Base-by-base conservation (phyloP, 2,113 vertebrate genomes). In the Crypturellus undulatus region DNA sequence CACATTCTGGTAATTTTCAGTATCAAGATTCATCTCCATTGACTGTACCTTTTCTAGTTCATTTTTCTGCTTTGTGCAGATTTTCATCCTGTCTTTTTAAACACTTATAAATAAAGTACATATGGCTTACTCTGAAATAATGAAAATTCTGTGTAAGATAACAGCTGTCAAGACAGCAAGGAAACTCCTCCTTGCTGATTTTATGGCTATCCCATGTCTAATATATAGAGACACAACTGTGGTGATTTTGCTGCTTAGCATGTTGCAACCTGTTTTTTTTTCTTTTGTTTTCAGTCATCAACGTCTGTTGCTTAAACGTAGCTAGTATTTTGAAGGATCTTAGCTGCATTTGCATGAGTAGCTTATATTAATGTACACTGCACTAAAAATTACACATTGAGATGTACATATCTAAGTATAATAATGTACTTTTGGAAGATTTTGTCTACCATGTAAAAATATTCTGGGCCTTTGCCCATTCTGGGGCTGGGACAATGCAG, bases 51-150 rank as follows among this genome's bases (percentile, higher is more conserved):
- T 83, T 76, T 92, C 42, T 59, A 59, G 21, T 86, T 70, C 12
- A 38, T 36, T 77, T 47, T 94, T 91, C 59, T 86, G 42, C 67
- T 90, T 67, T 58, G 10, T 84, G 47, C 54, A 89, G 34, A 82
- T 90, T 94, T 92, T 86, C 40, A 4, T 92, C 67, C 75, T 89
- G 40, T 91, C 69, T 97, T 90, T 91, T 79, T 88, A 92, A 96
- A 87, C 43, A 59, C 24, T 91, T 84, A 83, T 24, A 83, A 97
- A 92, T 77, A 62, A 94, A 93, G 60, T 89, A 86, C 51, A 92
- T 89, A 84, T 91, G 91, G 95, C 71, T 96, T 96, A 87, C 58
- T 96, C 68, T 80, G 85, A 81, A 95, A 87, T 91, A 96, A 89
- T 77, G 71, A 94, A 79, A 96, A 84, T 84, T 67, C 60, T 94